Evolutionary conservation across 2,113 vertebrate genomes (phyloP).

Genomic region (Notarius quadriscutis): DNA sequence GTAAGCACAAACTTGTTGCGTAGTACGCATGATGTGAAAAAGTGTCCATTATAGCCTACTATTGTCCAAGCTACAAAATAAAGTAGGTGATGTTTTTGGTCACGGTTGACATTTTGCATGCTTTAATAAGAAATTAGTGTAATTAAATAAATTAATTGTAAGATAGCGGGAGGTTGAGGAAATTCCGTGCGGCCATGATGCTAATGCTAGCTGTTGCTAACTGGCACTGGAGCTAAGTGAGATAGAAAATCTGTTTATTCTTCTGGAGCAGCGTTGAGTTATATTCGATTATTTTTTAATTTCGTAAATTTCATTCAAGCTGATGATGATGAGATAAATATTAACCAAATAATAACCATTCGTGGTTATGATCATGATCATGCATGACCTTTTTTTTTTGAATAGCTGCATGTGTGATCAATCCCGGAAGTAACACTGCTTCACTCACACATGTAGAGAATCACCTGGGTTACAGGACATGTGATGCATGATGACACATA

Average conservation of each 20-base stretch:
- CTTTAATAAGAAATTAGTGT: not conserved
- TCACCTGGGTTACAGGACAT: not conserved
- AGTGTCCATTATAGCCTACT: constrained; percentile 55
- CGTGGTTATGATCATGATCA: not conserved
- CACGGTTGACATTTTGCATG: not conserved
- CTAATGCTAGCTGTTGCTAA: constrained; percentile 46
- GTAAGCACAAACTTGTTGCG: constrained; percentile 57
- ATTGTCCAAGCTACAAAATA: constrained; percentile 57
- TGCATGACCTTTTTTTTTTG: not conserved
- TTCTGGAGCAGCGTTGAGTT: not conserved
- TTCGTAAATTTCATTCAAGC: not conserved
- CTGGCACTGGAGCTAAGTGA: not conserved
- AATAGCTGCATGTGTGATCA: too few species aligned
- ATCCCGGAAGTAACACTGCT: not conserved
- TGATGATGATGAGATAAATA: not conserved
- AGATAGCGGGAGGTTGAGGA: not conserved
- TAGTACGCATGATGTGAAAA: constrained; percentile 62
- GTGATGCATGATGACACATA: not conserved
- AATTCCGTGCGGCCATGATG: not conserved
- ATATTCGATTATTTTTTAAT: not conserved
- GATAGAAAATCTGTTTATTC: too few species aligned
- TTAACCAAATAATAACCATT: not conserved
- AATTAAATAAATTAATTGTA: too few species aligned
- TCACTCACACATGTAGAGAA: too few species aligned
- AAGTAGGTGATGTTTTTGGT: constrained; percentile 68